These are phyloP conservation scores for Sinocyclocheilus rhinocerous DNA, from an alignment of 2,113 vertebrate species.

Conservation along the genomic window DNA sequence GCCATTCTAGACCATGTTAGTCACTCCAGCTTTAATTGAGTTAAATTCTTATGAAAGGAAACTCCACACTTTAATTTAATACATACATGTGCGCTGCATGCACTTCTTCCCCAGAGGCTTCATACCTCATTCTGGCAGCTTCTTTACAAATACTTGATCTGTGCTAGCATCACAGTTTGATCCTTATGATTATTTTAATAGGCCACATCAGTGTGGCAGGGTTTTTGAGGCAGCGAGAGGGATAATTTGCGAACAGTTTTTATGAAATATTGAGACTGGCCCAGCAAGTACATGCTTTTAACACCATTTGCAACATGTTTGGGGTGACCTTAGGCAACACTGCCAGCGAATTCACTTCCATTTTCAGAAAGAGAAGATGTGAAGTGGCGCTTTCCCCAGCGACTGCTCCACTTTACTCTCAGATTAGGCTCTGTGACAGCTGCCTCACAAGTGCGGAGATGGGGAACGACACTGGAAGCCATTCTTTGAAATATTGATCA, in stretches of 20 bases:
- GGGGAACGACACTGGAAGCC: slow-evolving; percentile 69
- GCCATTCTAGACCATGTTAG: not conserved
- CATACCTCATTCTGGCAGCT: slow-evolving; percentile 73
- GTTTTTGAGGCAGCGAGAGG: slow-evolving; percentile 67
- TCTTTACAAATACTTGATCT: slow-evolving; percentile 81
- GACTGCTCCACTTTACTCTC: slow-evolving; percentile 64
- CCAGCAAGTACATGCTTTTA: slow-evolving; percentile 79
- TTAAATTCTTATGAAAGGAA: slow-evolving; percentile 18
- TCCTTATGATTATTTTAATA: slow-evolving; percentile 77
- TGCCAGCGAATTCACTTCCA: slow-evolving; percentile 67
- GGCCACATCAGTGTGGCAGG: slow-evolving; percentile 64
- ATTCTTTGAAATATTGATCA: slow-evolving; percentile 80
- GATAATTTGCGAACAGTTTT: slow-evolving; percentile 66
- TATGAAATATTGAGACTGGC: slow-evolving; percentile 72
- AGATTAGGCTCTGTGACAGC: slow-evolving; percentile 54
- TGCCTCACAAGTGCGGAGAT: slow-evolving; percentile 63
- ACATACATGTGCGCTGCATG: slow-evolving; percentile 11
- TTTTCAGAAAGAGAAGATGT: slow-evolving; percentile 65
- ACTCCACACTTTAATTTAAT: not conserved
- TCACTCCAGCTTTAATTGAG: slow-evolving; percentile 14
- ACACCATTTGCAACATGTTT: slow-evolving; percentile 77
- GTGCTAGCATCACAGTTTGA: slow-evolving; percentile 77
- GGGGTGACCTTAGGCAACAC: slow-evolving; percentile 72
- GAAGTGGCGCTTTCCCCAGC: slow-evolving; percentile 53
- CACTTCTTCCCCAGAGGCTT: slow-evolving; percentile 68